Evolutionary conservation across 2,113 vertebrate genomes (phyloP).

Genomic region (Phrynocephalus versicolor): DNA sequence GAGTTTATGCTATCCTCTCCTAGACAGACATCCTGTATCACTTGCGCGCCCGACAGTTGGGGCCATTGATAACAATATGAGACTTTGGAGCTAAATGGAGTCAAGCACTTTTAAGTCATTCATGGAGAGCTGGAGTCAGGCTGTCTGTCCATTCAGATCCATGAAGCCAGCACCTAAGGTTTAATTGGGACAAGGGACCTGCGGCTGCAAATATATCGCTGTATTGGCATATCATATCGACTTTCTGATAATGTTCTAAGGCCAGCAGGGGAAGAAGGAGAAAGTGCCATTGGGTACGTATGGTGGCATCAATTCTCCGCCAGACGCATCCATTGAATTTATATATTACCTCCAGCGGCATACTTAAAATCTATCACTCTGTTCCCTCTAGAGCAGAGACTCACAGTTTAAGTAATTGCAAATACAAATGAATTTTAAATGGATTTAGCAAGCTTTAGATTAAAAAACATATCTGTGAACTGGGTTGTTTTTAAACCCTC

Average conservation of each 20-base stretch:
- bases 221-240: slow-evolving; percentile 79
- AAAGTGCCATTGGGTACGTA: slow-evolving; percentile 81
- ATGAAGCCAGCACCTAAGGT: slow-evolving; percentile 66
- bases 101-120: slow-evolving; percentile 66
- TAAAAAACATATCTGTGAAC: slow-evolving; percentile 74
- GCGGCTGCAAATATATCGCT: slow-evolving; percentile 74
- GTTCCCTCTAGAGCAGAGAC: slow-evolving; percentile 66
- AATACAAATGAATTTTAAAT: slow-evolving; percentile 77
- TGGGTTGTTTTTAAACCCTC: slow-evolving; percentile 73
- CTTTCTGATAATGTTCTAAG: slow-evolving; percentile 84
- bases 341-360: slow-evolving; percentile 81
- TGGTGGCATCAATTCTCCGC: slow-evolving; percentile 83
- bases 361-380: slow-evolving; percentile 79
- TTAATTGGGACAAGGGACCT: slow-evolving; percentile 74
- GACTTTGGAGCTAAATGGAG: slow-evolving; percentile 51
- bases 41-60: slow-evolving; percentile 71
- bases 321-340: slow-evolving; percentile 85
- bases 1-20: slow-evolving; percentile 11
- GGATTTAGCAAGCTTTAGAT: slow-evolving; percentile 73
- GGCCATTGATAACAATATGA: slow-evolving; percentile 74
- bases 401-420: slow-evolving; percentile 76
- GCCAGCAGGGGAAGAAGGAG: slow-evolving; percentile 75
- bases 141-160: slow-evolving; percentile 79
- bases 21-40: slow-evolving; percentile 77
- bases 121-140: slow-evolving; percentile 78